Evolutionary conservation across 2,888 invertebrate species (phyloP).

Genomic region (Melipona beecheii): DNA sequence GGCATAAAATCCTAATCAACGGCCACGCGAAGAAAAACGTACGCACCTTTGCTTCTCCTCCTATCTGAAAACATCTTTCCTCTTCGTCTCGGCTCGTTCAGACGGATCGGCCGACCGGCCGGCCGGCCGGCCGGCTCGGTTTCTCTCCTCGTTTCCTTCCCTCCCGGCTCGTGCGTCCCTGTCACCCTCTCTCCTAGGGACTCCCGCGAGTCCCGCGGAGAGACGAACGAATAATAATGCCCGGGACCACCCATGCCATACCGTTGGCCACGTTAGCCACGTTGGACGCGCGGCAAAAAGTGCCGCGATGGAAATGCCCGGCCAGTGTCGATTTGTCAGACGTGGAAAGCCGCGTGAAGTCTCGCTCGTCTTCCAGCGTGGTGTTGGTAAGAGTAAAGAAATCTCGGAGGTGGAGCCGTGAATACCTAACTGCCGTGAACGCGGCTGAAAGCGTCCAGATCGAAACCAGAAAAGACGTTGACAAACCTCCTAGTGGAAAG

Average conservation of each 20-base stretch:
- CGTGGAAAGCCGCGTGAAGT: slow-evolving; percentile 66
- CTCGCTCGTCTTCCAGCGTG: background rate
- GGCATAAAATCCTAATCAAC: slow-evolving; percentile 70
- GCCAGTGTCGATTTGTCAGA: slow-evolving; percentile 58
- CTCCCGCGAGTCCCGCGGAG: slow-evolving; percentile 66
- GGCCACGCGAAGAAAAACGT: slow-evolving; percentile 30
- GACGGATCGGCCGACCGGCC: background rate
- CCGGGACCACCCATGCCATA: slow-evolving; percentile 70
- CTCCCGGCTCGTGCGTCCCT: background rate
- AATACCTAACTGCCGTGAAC: background rate
- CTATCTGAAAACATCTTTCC: background rate
- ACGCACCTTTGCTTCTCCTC: background rate
- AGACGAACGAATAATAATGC: slow-evolving; percentile 54
- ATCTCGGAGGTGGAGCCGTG: background rate
- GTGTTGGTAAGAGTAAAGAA: background rate
- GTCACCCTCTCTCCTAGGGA: slow-evolving; percentile 19
- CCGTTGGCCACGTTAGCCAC: slow-evolving; percentile 21
- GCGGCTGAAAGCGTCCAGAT: background rate
- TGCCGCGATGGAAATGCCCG: slow-evolving; percentile 59
- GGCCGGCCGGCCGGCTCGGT: background rate
- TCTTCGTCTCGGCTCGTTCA: background rate
- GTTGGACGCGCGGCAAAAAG: slow-evolving; percentile 61
- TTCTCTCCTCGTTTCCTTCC: slow-evolving; percentile 1
- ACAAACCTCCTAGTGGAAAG: background rate
- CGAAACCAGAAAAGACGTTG: background rate